Evolutionary conservation across 2,797 vertebrate species (phyloP), one percentile per base, ranked within the genome.

Genomic region (Falco novaeseelandiae): DNA sequence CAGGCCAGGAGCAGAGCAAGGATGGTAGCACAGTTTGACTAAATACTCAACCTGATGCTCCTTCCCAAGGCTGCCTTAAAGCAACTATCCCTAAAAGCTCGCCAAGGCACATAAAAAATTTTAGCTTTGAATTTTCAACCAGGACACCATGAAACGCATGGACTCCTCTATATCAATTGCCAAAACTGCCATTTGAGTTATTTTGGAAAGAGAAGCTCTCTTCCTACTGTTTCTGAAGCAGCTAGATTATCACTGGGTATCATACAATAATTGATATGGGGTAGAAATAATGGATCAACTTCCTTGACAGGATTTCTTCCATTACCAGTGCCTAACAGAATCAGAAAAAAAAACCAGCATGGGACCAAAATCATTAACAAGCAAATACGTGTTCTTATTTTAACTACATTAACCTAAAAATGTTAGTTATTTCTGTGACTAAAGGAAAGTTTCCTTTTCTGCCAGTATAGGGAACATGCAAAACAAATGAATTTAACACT

Each of bases 41-140:
- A 29, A 38, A 27, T n/a, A 30, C 8, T 78, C 32, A 34, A 10
- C 10, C 2, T 8, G 40, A 4, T 2, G 4, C 1, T 73, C 2
- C 26, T 84, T 80, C 14, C n/a, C 12, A 49, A 49, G 46, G 15
- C 8, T 46, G 3, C 51, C 29, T 65, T 86, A 85, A 52, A 76
- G 10, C 6, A 85, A 30, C 6, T 4, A 22, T 65, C 19, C 40
- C 51, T 66, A 61, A 87, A 74, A 61, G 4, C 11, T 73, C 1
- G 1, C 32, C n/a, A 67, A 83, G 36, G 10, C 12, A 67, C 25
- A 40, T 25, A 0, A 73, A 40, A 73, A 55, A 13, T 29, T 63
- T 85, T 17, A 30, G 4, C 6, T 49, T 54, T 69, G 34, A 55
- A 30, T 80, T 57, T 83, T 76, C 8, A 62, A 13, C 19, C 32